Evolutionary conservation across 2,888 invertebrate species (phyloP), one percentile per base, ranked within the genome.

Genomic region (Papilio elwesi): DNA sequence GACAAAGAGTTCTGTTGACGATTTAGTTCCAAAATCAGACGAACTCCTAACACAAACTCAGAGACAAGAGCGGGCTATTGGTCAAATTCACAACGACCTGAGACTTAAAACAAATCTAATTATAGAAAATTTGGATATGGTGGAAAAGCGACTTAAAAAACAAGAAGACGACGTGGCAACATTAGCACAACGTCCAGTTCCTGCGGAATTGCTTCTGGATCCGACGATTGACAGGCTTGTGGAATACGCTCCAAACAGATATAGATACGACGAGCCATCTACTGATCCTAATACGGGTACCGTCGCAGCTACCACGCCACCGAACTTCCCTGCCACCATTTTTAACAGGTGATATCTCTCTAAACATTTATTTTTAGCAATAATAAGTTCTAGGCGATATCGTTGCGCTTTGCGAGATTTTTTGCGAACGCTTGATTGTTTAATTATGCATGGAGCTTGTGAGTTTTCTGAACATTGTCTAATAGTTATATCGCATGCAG

Each of bases 1-100:
- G 13, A 97, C 97, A 5, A 98, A 98, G 85, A 97, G 97, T 81
- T 97, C 97, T 0, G 97, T 98, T 0, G 97, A 98, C 85, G 96
- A 97, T 85, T 92, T 98, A 68, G 95, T 98, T 53, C 97, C 98
- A 0, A 98, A 98, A 89, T 97, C 97, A 0, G 97, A 98, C 84
- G 97, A 97, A 80, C 90, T 98, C 7, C 90, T 98, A 13, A 97
- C 97, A 0, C 97, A 98, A 87, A 97, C 97, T 0, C 97, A 97
- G 82, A 92, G 98, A 2, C 98, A 98, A 83, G 97, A 98, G 83
- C 94, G 98, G 8, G 97, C 97, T 0, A 97, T 98, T 77, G 97
- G 96, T 51, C 97, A 97, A 87, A 97, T 98, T 72, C 97, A 97
- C 86, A 96, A 95, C 72, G 98, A 98, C 85, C 90, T 97, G 53